phyloP scores from a whole-genome alignment of 2,888 invertebrate genomes.

The Callinectes sapidus region DNA sequence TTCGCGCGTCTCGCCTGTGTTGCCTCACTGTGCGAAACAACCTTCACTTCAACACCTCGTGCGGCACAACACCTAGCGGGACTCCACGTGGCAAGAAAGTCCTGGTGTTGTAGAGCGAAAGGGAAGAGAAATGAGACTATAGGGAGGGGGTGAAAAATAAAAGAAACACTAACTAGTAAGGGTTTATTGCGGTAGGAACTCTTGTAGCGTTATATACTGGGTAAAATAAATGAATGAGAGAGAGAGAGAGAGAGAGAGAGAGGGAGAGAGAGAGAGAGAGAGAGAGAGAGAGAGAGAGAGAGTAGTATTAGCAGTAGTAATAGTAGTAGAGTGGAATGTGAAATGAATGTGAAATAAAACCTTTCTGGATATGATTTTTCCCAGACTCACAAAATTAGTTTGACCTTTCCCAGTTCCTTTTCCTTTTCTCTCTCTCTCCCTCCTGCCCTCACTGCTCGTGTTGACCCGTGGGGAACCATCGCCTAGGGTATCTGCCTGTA shows the following conservation, averaged over 20 bases:
- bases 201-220: background rate
- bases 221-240: background rate
- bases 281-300: background rate
- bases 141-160: too few relatives aligned
- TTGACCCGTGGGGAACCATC: conserved; percentile 7
- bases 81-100: background rate
- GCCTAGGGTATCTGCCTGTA: conserved; percentile 14
- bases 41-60: background rate
- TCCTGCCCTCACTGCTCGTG: background rate
- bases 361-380: background rate
- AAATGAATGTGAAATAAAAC: background rate
- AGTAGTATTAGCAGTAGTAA: too few relatives aligned
- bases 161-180: background rate
- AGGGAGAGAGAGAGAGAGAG: too few relatives aligned
- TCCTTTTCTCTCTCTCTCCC: background rate
- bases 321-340: background rate
- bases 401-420: background rate
- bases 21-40: conserved; percentile 14
- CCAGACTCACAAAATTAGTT: conserved; percentile 31
- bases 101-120: background rate
- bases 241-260: too few relatives aligned
- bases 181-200: too few relatives aligned
- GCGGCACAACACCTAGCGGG: background rate
- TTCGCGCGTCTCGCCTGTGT: background rate
- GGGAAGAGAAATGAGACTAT: background rate